Base-by-base conservation (phyloP, 2,797 vertebrate genomes). In the Phalloptychus januarius region DNA sequence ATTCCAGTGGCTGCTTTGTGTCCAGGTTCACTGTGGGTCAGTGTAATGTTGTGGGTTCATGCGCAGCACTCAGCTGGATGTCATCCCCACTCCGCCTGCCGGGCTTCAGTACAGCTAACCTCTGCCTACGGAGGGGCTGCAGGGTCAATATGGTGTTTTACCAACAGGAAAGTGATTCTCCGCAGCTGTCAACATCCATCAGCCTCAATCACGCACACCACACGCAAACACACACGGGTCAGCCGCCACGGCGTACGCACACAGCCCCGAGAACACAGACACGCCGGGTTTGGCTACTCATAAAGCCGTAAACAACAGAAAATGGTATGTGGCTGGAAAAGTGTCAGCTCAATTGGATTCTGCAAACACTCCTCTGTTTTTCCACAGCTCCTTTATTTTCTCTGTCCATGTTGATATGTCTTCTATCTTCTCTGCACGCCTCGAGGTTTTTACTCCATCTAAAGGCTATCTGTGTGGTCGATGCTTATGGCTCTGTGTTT, bases 161-260 rank as follows among this genome's bases (percentile, higher is more conserved):
- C 93, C 94, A 93, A 95, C 93, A 95, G 95, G 94, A 96, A 96
- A 96, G 95, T 95, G 94, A 96, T 96, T 96, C 93, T 96, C 95
- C 95, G 89, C 90, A 93, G 93, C 95, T 96, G 96, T 96, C 92
- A 95, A 95, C 96, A 95, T 93, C 92, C 94, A 97, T 97, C 97
- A 96, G 86, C 86, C 84, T 94, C 93, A 94, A 91, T 89, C 91
- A 91, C 81, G 46, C 70, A 65, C 84, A 72, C 76, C 63, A 56
- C 85, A 15, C 11, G n/a, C 79, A 83, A 56, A 89, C 85, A 80
- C 76, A 86, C 84, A 84, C 83, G 77, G 84, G 85, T 86, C 85
- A 88, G 58, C 82, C 77, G 3, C 81, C 75, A 88, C 76, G 67
- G 77, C 48, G 0, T 48, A 87, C 81, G 8, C 87, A 85, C 86